Conservation (phyloP, 2,888 invertebrate species). For the Salticus scenicus region DNA sequence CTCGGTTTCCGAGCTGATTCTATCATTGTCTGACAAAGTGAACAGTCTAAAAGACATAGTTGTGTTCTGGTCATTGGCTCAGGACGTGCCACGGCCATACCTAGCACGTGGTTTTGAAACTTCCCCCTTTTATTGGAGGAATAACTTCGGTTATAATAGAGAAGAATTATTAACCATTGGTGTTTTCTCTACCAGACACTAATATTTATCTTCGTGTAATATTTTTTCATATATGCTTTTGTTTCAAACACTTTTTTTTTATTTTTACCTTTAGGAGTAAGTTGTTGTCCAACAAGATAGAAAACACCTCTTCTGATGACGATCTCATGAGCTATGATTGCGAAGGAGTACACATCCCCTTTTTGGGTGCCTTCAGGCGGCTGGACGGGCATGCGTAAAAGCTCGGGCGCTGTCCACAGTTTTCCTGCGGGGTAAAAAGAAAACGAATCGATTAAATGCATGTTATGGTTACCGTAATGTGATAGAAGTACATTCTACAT, state of each 20-base stretch:
- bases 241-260: no score
- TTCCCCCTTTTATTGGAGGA: background rate
- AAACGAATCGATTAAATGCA: conserved; percentile 1
- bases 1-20: conserved; percentile 28
- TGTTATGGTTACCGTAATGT: background rate
- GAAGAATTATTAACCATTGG: no score
- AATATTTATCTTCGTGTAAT: no score
- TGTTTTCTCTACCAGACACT: no score
- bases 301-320: conserved; percentile 91
- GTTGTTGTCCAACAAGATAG: conserved; percentile 79
- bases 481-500: background rate
- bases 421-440: conserved; percentile 80
- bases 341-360: conserved; percentile 95
- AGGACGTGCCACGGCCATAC: conserved; percentile 36
- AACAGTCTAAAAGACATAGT: conserved; percentile 52
- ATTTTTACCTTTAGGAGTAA: conserved; percentile 71
- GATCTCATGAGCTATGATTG: conserved; percentile 83
- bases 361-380: conserved; percentile 88
- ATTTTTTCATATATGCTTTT: no score
- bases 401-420: conserved; percentile 94
- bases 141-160: no score
- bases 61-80: conserved; percentile 39
- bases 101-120: conserved; percentile 28
- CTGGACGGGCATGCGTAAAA: conserved; percentile 79
- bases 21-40: conserved; percentile 43